phyloP scores from a whole-genome alignment of 2,888 invertebrate species.

The Rhaphigaster nebulosa region DNA sequence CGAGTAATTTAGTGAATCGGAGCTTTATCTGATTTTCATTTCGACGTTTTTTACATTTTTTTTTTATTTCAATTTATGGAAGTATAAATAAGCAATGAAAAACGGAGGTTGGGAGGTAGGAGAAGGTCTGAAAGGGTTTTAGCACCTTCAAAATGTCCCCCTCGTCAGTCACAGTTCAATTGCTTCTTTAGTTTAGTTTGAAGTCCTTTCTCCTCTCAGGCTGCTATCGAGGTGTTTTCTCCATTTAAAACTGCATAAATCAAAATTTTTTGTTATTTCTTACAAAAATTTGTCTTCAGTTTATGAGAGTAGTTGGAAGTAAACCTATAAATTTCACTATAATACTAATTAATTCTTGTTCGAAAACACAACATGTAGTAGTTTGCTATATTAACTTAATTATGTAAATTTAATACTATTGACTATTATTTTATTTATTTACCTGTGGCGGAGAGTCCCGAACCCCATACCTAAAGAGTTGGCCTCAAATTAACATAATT shows the following conservation, averaged over 20 bases:
- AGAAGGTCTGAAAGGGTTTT: background rate
- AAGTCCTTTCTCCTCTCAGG: background rate
- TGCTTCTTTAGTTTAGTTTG: background rate
- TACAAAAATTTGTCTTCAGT: no score
- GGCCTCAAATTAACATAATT: no score
- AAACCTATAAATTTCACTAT: no score
- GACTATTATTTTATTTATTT: no score
- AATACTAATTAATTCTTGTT: no score
- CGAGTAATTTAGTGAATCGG: background rate
- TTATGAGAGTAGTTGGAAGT: no score
- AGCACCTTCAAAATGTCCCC: conserved; percentile 12
- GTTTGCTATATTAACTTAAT: no score
- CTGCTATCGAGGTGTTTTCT: background rate
- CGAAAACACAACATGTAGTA: no score
- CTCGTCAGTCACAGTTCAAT: conserved; percentile 17
- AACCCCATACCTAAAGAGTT: no score
- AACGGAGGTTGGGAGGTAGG: background rate
- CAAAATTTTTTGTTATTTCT: background rate
- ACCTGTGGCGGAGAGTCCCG: no score
- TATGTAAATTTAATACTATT: no score
- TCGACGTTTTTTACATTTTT: background rate
- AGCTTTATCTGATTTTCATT: background rate
- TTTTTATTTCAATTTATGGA: background rate
- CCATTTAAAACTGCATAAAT: background rate
- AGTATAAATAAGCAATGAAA: conserved; percentile 11